Evolutionary conservation across 2,888 invertebrate genomes (phyloP).

Genomic region (Eumerus sabulonum): DNA sequence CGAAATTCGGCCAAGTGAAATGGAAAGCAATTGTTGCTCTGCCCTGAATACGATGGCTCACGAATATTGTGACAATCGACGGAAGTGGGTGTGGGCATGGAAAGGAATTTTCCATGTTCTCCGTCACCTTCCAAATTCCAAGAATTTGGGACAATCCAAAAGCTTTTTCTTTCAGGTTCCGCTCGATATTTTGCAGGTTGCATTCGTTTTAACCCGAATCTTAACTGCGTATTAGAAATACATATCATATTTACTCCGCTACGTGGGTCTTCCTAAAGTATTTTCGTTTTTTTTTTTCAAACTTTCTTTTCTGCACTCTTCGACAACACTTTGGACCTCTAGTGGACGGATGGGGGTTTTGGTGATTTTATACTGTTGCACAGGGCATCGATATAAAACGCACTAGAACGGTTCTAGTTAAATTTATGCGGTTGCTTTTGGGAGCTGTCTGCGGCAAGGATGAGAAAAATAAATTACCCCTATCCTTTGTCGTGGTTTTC

Average conservation of each 20-base stretch:
- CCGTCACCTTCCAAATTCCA: slow-evolving; percentile 56
- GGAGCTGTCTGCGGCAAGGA: no score
- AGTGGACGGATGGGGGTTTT: no score
- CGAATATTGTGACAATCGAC: slow-evolving; percentile 28
- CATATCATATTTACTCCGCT: background rate
- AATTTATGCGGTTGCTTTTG: no score
- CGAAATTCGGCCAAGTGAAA: slow-evolving; percentile 56
- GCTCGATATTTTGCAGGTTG: slow-evolving; percentile 64
- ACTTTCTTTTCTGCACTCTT: no score
- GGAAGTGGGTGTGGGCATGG: slow-evolving; percentile 57
- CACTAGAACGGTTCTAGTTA: no score
- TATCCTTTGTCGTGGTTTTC: no score
- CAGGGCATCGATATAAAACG: no score
- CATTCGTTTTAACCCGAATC: slow-evolving; percentile 28
- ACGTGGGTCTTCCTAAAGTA: slow-evolving; percentile 1
- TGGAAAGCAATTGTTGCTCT: slow-evolving; percentile 67
- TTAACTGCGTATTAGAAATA: slow-evolving; percentile 33
- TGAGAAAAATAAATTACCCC: no score
- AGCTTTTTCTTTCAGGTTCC: slow-evolving; percentile 44
- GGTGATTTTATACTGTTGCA: no score
- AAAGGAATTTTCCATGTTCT: slow-evolving; percentile 53
- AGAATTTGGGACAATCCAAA: slow-evolving; percentile 52
- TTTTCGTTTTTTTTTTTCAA: slow-evolving; percentile 4
- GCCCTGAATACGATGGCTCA: slow-evolving; percentile 28
- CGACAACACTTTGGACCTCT: no score